Conservation (phyloP, 2,888 invertebrate genomes). For the Prosapia bicincta region DNA sequence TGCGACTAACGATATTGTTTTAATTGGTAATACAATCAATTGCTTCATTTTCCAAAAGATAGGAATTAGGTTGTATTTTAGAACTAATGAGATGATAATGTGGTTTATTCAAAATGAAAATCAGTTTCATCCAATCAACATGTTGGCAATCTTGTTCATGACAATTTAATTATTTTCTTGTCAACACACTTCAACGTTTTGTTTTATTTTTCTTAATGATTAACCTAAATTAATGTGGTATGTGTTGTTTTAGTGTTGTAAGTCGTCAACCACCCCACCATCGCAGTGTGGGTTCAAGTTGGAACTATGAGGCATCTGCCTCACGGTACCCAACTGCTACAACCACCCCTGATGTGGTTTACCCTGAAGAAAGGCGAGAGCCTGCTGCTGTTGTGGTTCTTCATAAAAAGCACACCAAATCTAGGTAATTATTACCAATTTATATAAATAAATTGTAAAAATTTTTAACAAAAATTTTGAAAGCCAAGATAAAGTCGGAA, state of each 20-base stretch:
- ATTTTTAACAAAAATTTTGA: not conserved
- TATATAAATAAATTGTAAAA: too few species aligned
- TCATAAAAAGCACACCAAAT: slow-evolving; percentile 43
- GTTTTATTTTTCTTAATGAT: not conserved
- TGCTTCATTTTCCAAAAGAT: too few species aligned
- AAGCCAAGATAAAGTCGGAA: not conserved
- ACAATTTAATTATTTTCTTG: too few species aligned
- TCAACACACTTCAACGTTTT: not conserved
- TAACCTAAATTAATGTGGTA: not conserved
- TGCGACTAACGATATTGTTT: too few species aligned
- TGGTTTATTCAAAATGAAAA: too few species aligned
- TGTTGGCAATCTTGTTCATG: too few species aligned
- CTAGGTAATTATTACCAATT: slow-evolving; percentile 38
- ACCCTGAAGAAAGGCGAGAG: slow-evolving; percentile 40
- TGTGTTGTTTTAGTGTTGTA: slow-evolving; percentile 33
- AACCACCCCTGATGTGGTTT: slow-evolving; percentile 39
- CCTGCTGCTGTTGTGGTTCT: slow-evolving; percentile 39
- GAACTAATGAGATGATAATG: too few species aligned
- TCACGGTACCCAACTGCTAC: slow-evolving; percentile 34
- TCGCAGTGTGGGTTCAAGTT: slow-evolving; percentile 35
- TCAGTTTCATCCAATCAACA: too few species aligned
- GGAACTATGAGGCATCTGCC: slow-evolving; percentile 41
- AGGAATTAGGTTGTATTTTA: too few species aligned
- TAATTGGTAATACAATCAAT: too few species aligned
- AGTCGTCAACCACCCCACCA: slow-evolving; percentile 34